phyloP scores from a whole-genome alignment of 2,797 vertebrate genomes.

The Leucoraja ocellata region DNA sequence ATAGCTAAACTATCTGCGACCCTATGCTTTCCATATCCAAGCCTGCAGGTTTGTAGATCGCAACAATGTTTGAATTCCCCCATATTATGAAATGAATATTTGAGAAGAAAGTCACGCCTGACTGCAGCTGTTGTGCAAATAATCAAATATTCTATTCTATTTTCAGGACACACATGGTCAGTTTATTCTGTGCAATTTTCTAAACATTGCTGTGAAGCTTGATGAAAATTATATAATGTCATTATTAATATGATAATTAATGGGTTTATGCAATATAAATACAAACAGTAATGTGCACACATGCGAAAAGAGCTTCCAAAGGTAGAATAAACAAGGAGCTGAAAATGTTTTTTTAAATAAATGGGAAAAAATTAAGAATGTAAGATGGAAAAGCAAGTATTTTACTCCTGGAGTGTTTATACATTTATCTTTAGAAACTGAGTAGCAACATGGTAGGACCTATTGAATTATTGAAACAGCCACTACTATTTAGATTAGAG shows the following conservation, averaged over 20 bases:
- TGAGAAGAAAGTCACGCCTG: not conserved
- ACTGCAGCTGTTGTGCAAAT: not conserved
- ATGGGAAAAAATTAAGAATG: not conserved
- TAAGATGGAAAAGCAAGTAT: too few relatives aligned
- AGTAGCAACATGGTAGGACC: too few relatives aligned
- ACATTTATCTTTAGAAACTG: too few relatives aligned
- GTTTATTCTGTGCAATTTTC: not conserved
- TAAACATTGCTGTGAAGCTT: not conserved
- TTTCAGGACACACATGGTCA: not conserved
- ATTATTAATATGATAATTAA: constrained; percentile 32
- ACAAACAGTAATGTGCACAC: not conserved
- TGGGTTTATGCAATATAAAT: constrained; percentile 5
- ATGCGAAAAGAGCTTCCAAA: not conserved
- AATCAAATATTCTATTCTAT: constrained; percentile 6
- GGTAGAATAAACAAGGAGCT: not conserved
- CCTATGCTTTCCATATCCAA: not conserved
- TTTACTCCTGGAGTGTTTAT: too few relatives aligned
- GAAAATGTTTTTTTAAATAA: not conserved
- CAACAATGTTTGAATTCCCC: not conserved
- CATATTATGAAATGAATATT: not conserved
- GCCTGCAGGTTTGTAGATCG: not conserved
- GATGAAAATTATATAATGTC: not conserved
- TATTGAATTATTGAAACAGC: too few relatives aligned
- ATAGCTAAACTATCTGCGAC: not conserved
- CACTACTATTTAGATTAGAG: too few relatives aligned